Percentiles rank a stretch among this genome's conserved stretches.
Evolutionary conservation across 2,888 invertebrate species (phyloP).

Genomic region (Thera obeliscata): DNA sequence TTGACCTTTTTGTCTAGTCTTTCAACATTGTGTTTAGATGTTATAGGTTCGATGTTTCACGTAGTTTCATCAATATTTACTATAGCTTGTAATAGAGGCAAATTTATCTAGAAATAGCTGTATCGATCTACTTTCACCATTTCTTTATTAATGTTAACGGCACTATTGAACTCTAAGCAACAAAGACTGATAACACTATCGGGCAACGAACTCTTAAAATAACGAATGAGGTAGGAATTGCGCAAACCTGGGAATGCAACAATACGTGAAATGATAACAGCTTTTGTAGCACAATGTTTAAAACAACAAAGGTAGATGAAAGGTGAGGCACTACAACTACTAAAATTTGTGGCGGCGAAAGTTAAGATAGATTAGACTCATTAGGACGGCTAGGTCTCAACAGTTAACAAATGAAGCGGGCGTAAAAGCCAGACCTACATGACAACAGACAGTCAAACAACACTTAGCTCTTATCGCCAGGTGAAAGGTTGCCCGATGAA

Average conservation of each 20-base stretch:
- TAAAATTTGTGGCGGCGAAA: slow-evolving; percentile 10
- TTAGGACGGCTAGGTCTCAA: slow-evolving; percentile 14
- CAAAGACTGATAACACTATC: slow-evolving; percentile 77
- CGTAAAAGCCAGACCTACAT: slow-evolving; percentile 50
- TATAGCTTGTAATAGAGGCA: not conserved
- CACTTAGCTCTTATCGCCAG: slow-evolving; percentile 70
- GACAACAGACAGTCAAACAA: slow-evolving; percentile 60
- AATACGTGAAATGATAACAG: slow-evolving; percentile 25
- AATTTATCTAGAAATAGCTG: not conserved
- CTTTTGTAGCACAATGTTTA: not conserved
- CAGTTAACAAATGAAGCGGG: slow-evolving; percentile 45
- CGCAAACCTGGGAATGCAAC: slow-evolving; percentile 49
- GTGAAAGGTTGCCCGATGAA: slow-evolving; percentile 75
- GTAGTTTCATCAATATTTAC: slow-evolving; percentile 11
- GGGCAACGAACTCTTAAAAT: slow-evolving; percentile 64
- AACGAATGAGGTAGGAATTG: slow-evolving; percentile 50
- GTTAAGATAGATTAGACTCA: not conserved
- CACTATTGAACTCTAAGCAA: slow-evolving; percentile 54
- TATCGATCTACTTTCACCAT: slow-evolving; percentile 47
- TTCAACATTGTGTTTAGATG: slow-evolving; percentile 27
- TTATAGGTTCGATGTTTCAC: slow-evolving; percentile 14
- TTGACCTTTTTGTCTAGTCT: slow-evolving; percentile 24
- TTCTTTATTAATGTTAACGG: slow-evolving; percentile 66
- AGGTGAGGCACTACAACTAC: not conserved
- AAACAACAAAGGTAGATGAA: slow-evolving; percentile 9